A percentile compares a stretch with the other conserved stretches of the same genome.
Evolutionary conservation across 1,140 invertebrate species (phyloP).

Genomic region (Macrotrachela quadricornifera): DNA sequence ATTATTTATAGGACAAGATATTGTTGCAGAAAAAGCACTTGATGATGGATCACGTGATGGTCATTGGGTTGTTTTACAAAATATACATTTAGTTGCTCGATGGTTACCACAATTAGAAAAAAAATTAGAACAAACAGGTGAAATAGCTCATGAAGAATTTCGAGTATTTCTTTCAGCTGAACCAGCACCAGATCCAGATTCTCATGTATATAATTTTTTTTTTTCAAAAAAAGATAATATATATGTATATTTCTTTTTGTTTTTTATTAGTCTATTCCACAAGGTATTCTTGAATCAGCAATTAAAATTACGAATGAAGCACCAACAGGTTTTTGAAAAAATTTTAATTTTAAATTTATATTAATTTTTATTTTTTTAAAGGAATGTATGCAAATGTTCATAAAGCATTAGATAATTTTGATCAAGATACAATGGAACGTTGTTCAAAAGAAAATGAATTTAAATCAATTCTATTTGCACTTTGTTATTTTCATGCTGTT

Average conservation of each 20-base stretch:
- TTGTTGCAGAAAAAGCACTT: not conserved
- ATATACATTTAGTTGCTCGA: not conserved
- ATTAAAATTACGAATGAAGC: not conserved
- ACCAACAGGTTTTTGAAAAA: not conserved
- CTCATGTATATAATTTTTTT: not conserved
- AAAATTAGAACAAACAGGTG: not conserved
- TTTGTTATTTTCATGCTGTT: conserved; percentile 31
- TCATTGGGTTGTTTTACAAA: not conserved
- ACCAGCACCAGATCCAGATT: not conserved
- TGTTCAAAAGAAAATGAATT: not conserved
- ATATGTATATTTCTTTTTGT: too few species aligned
- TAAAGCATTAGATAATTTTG: not conserved
- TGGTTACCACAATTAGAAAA: not conserved
- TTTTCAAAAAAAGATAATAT: too few species aligned
- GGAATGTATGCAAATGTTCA: not conserved
- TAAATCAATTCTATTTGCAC: conserved; percentile 21
- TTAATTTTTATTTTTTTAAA: not conserved
- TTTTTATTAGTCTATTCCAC: not conserved
- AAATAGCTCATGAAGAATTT: not conserved
- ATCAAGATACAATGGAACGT: not conserved
- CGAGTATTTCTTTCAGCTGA: not conserved
- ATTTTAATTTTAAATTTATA: not conserved
- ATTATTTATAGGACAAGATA: not conserved
- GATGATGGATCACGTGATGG: not conserved
- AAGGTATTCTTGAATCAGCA: not conserved